These are phyloP conservation scores for Nasonia oneida DNA, from an alignment of 2,888 invertebrate species.

Conservation along the genomic window DNA sequence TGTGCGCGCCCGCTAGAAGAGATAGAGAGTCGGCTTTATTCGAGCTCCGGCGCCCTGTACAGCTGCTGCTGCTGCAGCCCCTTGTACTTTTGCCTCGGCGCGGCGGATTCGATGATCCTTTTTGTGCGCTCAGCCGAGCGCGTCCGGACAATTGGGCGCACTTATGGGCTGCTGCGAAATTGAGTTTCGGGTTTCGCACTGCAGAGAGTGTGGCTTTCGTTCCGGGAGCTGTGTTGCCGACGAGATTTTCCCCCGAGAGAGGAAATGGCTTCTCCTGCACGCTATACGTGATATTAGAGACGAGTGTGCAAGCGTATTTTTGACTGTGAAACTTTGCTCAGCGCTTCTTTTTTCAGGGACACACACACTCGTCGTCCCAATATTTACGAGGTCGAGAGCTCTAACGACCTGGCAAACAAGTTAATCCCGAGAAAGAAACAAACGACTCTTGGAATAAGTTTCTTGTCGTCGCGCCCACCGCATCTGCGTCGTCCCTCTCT, in stretches of 20 bases:
- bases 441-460: conserved; percentile 8
- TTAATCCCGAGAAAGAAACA: conserved; percentile 8
- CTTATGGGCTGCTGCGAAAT: conserved; percentile 12
- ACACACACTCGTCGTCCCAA: background rate
- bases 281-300: background rate
- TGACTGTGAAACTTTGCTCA: no score
- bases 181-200: conserved; percentile 42
- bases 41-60: background rate
- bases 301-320: background rate
- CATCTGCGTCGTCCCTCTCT: conserved; percentile 54
- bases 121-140: conserved; percentile 13
- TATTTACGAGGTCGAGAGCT: conserved; percentile 9
- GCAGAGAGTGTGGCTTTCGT: background rate
- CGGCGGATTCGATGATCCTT: conserved; percentile 21
- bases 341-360: background rate
- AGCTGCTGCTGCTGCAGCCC: background rate
- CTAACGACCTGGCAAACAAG: background rate
- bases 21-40: conserved; percentile 16
- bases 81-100: conserved; percentile 6
- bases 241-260: background rate
- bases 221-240: background rate
- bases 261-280: background rate
- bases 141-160: background rate
- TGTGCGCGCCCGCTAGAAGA: background rate
- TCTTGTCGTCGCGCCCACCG: conserved; percentile 43